Evolutionary conservation across 2,113 vertebrate species (phyloP), one percentile per base, ranked within the genome.

Genomic region (Takifugu bimaculatus): DNA sequence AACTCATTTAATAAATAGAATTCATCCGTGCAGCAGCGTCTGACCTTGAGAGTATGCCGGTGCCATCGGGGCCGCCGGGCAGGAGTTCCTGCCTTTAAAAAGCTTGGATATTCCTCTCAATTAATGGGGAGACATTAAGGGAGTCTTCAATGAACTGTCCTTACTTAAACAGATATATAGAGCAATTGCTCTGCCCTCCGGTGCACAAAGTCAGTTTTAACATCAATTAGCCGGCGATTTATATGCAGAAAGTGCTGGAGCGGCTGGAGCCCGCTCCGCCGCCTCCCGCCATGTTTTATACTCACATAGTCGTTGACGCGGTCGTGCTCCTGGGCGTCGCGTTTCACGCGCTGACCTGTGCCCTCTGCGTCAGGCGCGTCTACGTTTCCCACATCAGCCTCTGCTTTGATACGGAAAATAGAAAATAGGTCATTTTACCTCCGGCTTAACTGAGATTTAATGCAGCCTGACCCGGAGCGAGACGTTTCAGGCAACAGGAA

Each of bases 121-220:
- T 91, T 89, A 91, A 89, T 82, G 74, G 79, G 63, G 65, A 80
- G 85, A 88, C 89, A 90, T 90, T 87, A 88, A 88, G 80, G 79
- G 81, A 89, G 85, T 88, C 85, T 88, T 89, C 88, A 88, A 83
- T 87, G 84, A 86, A 86, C 83, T 89, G 83, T 83, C 88, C 86
- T 89, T 85, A 87, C 88, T 91, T 89, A 90, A 89, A 87, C 81
- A 90, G 89, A 92, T 90, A 91, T 90, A 89, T 90, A 79, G 85
- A 88, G 91, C 89, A 87, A 87, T 88, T 84, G 78, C 87, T 78
- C 60, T 90, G 85, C 87, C 88, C 87, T 86, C 80, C 84, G 82
- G 86, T 87, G 81, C 82, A 86, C 75, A 86, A 82, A 84, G 88
- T 89, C 85, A 83, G 80, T 86, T 88, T 88, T 86, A 87, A 88